Conservation (phyloP, 2,888 invertebrate species). For the Smittia sp. region DNA sequence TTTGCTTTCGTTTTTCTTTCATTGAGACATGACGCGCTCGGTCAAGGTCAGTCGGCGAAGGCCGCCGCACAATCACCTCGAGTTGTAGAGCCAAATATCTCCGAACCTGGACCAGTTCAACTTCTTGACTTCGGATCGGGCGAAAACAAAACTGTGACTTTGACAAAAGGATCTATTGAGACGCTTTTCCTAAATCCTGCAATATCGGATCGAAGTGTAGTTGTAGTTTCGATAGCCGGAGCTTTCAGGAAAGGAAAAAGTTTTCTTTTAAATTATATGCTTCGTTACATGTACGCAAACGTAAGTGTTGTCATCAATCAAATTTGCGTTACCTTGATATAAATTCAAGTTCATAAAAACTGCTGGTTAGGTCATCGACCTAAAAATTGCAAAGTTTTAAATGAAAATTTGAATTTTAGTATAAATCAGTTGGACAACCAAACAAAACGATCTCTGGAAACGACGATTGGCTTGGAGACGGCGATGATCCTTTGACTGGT, state of each 20-base stretch:
- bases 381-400: no score
- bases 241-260: slow-evolving; percentile 42
- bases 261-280: slow-evolving; percentile 41
- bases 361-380: no score
- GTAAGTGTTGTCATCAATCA: slow-evolving; percentile 18
- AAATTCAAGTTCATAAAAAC: no score
- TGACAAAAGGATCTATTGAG: slow-evolving; percentile 7
- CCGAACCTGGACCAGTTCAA: slow-evolving; percentile 1
- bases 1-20: neutral
- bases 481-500: slow-evolving; percentile 24
- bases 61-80: neutral
- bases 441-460: neutral
- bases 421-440: neutral
- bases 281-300: slow-evolving; percentile 41
- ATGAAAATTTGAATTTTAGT: neutral
- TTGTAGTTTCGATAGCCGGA: slow-evolving; percentile 41
- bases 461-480: slow-evolving; percentile 33
- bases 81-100: neutral
- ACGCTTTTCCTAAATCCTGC: slow-evolving; percentile 5
- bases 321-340: neutral
- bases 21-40: neutral
- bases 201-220: slow-evolving; percentile 26
- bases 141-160: slow-evolving; percentile 12
- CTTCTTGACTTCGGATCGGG: neutral
- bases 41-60: neutral